Evolutionary conservation across 2,113 vertebrate species (phyloP).

Genomic region (Xiphophorus couchianus): DNA sequence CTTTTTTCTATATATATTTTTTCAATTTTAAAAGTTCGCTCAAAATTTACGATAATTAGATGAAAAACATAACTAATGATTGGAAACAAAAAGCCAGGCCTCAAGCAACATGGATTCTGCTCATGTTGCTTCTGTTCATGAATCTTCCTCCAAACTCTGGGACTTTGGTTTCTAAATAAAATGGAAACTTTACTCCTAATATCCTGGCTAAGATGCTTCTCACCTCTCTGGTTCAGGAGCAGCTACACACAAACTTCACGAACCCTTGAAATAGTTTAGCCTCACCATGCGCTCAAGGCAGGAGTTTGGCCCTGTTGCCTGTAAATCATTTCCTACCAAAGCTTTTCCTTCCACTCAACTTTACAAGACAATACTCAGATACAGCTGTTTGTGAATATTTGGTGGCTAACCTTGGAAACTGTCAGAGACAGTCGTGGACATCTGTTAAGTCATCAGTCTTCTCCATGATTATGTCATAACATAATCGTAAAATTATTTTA

Average conservation of each 20-base stretch:
- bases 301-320: no score
- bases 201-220: not conserved
- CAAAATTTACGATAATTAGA: no score
- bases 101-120: not conserved
- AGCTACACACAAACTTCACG: no score
- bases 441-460: no score
- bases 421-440: no score
- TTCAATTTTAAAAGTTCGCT: no score
- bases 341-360: not conserved
- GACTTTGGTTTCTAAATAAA: not conserved
- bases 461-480: not conserved
- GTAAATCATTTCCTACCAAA: not conserved
- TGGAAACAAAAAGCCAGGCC: not conserved
- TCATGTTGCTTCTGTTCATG: not conserved
- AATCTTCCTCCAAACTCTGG: not conserved
- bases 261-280: no score
- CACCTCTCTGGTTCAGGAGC: not conserved
- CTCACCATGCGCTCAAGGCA: no score
- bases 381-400: not conserved
- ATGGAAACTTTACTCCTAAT: no score
- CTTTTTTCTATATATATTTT: no score
- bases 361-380: not conserved
- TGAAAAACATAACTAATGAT: not conserved
- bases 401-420: no score
- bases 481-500: not conserved